phyloP scores from a whole-genome alignment of 2,888 invertebrate genomes.

The Hirtodrosophila cameraria region DNA sequence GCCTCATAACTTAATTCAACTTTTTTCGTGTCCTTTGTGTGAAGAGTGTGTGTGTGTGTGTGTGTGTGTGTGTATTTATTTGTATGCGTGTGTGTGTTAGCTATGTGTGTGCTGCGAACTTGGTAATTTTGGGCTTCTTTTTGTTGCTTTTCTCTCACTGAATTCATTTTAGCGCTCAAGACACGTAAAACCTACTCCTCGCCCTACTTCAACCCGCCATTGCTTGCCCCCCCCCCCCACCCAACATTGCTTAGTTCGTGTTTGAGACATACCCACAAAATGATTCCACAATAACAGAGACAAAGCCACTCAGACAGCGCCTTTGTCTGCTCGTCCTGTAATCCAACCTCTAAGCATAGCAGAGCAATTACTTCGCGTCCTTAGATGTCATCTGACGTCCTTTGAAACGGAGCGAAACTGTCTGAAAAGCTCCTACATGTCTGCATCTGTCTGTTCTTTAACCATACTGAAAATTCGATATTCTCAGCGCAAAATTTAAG shows the following conservation, averaged over 20 bases:
- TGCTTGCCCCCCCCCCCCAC: too few species aligned
- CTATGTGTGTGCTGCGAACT: slow-evolving; percentile 13
- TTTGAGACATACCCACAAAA: slow-evolving; percentile 1
- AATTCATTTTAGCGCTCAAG: background rate
- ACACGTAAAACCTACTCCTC: background rate
- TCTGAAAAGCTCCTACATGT: too few species aligned
- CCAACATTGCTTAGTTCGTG: background rate
- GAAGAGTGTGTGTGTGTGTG: slow-evolving; percentile 21
- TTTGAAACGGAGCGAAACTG: too few species aligned
- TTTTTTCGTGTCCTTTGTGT: slow-evolving; percentile 24
- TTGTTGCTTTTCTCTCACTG: slow-evolving; percentile 1
- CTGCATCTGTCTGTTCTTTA: background rate
- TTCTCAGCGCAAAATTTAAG: background rate
- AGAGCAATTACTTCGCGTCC: slow-evolving; percentile 53
- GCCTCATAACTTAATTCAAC: slow-evolving; percentile 63
- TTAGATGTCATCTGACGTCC: slow-evolving; percentile 4
- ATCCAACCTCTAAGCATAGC: slow-evolving; percentile 50
- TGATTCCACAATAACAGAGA: slow-evolving; percentile 14
- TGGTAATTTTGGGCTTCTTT: slow-evolving; percentile 49
- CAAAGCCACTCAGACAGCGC: slow-evolving; percentile 18
- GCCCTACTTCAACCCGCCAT: too few species aligned
- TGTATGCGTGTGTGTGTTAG: slow-evolving; percentile 4
- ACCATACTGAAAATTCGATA: slow-evolving; percentile 1
- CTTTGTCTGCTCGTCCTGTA: slow-evolving; percentile 17
- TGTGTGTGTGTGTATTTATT: slow-evolving; percentile 24